Evolutionary conservation across 2,888 invertebrate genomes (phyloP).

Genomic region (Volucella bombylans): DNA sequence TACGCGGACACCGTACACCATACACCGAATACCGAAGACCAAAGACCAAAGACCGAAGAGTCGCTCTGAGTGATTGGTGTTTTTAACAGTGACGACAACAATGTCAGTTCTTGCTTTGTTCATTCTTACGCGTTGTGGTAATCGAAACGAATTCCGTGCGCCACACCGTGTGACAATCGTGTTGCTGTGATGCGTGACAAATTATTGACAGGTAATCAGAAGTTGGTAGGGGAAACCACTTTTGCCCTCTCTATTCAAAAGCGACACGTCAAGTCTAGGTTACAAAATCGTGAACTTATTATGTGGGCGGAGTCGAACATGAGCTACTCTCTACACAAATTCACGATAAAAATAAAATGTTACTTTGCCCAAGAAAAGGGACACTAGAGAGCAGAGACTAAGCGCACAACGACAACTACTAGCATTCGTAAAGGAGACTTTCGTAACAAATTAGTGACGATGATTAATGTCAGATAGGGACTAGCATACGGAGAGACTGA

Average conservation of each 20-base stretch:
- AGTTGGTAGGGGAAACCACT: slow-evolving; percentile 20
- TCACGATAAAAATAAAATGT: slow-evolving; percentile 4
- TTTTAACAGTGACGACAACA: not conserved
- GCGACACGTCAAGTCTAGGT: not conserved
- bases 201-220: slow-evolving; percentile 60
- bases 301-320: slow-evolving; percentile 51
- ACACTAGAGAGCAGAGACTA: not conserved
- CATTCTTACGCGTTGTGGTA: slow-evolving; percentile 25
- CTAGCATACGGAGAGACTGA: not conserved
- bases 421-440: not conserved
- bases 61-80: slow-evolving; percentile 48
- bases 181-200: slow-evolving; percentile 65
- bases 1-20: too few relatives aligned
- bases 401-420: too few relatives aligned
- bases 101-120: not conserved
- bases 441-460: slow-evolving; percentile 41
- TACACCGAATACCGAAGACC: too few relatives aligned
- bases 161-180: slow-evolving; percentile 61
- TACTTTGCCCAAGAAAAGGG: slow-evolving; percentile 4
- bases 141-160: slow-evolving; percentile 54
- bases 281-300: slow-evolving; percentile 50
- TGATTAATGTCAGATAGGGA: slow-evolving; percentile 38
- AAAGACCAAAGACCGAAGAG: slow-evolving; percentile 7
- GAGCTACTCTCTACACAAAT: slow-evolving; percentile 24
- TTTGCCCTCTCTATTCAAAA: not conserved